phyloP scores from a whole-genome alignment of 2,797 vertebrate genomes.

The Characodon lateralis region DNA sequence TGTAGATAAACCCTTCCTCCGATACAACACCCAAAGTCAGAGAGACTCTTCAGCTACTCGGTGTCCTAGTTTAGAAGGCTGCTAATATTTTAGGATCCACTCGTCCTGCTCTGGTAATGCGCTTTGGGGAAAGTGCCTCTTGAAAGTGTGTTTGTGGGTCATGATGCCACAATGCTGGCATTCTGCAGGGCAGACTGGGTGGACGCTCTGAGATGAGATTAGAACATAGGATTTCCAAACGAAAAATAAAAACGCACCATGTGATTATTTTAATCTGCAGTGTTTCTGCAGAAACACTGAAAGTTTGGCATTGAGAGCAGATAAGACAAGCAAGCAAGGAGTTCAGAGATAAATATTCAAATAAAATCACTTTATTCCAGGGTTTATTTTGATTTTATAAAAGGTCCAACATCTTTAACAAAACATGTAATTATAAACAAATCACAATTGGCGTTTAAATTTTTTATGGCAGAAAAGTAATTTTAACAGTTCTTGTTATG shows the following conservation, averaged over 20 bases:
- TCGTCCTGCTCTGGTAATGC: constrained; percentile 34
- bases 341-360: not conserved
- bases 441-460: no score
- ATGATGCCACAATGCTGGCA: constrained; percentile 38
- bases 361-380: not conserved
- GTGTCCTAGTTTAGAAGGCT: constrained; percentile 55
- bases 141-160: constrained; percentile 75
- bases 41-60: constrained; percentile 18
- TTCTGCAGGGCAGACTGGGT: constrained; percentile 21
- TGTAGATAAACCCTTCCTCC: constrained; percentile 20
- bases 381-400: not conserved
- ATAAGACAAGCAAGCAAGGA: constrained; percentile 22
- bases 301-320: constrained; percentile 10
- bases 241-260: constrained; percentile 23
- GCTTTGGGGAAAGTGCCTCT: constrained; percentile 51
- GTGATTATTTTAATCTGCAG: constrained; percentile 50
- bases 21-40: constrained; percentile 21
- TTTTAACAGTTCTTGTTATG: no score
- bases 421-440: no score
- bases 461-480: no score
- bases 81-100: constrained; percentile 60
- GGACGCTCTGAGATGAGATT: constrained; percentile 47
- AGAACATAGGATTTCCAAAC: constrained; percentile 49
- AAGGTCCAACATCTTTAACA: not conserved
- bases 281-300: constrained; percentile 32